phyloP scores from a whole-genome alignment of 1,140 invertebrate genomes.

The Euborellia annulipes region DNA sequence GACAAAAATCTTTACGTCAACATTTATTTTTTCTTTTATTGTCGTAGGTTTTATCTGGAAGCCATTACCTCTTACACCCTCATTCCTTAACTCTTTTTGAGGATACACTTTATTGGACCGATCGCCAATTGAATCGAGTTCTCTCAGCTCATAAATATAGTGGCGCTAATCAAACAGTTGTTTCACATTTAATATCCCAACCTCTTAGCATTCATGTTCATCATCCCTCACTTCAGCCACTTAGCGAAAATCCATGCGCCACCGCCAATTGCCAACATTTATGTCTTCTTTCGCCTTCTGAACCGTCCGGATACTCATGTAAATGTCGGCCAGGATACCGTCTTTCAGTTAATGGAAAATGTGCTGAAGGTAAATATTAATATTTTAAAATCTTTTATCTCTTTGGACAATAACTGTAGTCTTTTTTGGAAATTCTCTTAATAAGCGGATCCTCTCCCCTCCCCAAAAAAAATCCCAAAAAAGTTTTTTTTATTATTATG shows the following conservation, averaged over 20 bases:
- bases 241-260: conserved; percentile 66
- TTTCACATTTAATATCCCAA: conserved; percentile 86
- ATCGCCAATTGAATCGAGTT: conserved; percentile 77
- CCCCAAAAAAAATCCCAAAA: no score
- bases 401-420: no score
- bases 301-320: conserved; percentile 59
- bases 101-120: conserved; percentile 93
- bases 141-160: conserved; percentile 81
- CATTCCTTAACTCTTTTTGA: conserved; percentile 87
- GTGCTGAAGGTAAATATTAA: conserved; percentile 40
- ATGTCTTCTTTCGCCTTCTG: conserved; percentile 69
- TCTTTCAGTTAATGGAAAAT: conserved; percentile 47
- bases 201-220: conserved; percentile 88
- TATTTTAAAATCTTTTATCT: conserved; percentile 12
- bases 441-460: no score
- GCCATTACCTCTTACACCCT: conserved; percentile 85
- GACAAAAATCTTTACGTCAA: no score
- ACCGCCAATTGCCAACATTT: conserved; percentile 72
- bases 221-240: conserved; percentile 82
- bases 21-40: no score
- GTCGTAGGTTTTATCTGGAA: conserved; percentile 62
- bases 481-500: no score
- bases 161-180: conserved; percentile 79
- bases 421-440: no score
- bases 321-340: conserved; percentile 82